Percentiles rank a stretch among this genome's conserved stretches.
Evolutionary conservation across 2,888 invertebrate species (phyloP).

Genomic region (Oligia latruncula): DNA sequence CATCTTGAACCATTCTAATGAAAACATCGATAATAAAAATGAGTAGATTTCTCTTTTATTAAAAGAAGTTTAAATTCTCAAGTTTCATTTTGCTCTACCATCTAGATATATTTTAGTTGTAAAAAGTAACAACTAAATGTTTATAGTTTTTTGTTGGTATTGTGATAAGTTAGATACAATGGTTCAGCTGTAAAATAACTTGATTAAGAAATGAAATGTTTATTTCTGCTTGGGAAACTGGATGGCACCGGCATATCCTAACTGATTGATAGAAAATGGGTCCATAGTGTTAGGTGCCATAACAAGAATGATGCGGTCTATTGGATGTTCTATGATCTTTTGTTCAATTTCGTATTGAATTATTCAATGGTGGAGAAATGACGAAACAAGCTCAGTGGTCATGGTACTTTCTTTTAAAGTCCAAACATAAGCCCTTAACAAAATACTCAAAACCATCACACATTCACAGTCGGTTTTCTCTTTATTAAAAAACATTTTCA

Average conservation of each 20-base stretch:
- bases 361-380: constrained; percentile 28
- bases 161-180: too few species aligned
- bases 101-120: background rate
- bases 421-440: too few species aligned
- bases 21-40: background rate
- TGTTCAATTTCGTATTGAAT: constrained; percentile 42
- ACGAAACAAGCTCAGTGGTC: too few species aligned
- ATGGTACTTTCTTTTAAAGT: too few species aligned
- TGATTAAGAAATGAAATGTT: too few species aligned
- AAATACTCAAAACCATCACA: too few species aligned
- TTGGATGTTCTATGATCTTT: constrained; percentile 31
- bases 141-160: background rate
- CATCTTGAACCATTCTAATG: background rate
- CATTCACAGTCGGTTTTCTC: too few species aligned
- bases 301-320: constrained; percentile 41
- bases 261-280: constrained; percentile 45
- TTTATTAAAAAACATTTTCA: too few species aligned
- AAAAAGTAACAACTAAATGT: background rate
- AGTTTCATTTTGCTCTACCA: background rate
- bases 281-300: constrained; percentile 45
- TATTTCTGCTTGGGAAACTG: too few species aligned
- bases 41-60: background rate
- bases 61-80: background rate
- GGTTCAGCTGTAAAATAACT: too few species aligned
- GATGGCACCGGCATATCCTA: too few species aligned